These are phyloP conservation scores for Spinus pinus DNA, from an alignment of 2,797 vertebrate species.

Conservation along the genomic window DNA sequence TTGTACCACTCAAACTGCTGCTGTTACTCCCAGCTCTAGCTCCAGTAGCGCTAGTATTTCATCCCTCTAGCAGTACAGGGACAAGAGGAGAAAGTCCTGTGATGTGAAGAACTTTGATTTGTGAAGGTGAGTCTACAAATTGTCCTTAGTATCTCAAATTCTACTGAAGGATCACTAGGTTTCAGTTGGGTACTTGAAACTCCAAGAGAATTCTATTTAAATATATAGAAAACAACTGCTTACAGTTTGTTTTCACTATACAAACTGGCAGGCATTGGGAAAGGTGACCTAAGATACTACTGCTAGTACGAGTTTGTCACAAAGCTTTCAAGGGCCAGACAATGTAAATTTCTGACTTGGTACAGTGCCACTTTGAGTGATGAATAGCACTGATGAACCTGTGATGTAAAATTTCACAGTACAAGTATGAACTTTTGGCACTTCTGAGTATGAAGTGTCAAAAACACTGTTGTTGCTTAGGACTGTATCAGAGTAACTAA, in stretches of 20 bases:
- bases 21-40: neutral
- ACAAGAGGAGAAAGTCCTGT: neutral
- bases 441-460: neutral
- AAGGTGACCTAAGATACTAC: neutral
- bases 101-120: neutral
- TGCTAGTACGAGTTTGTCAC: neutral
- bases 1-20: neutral
- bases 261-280: neutral
- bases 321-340: neutral
- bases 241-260: neutral
- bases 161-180: neutral
- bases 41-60: neutral
- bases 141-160: neutral
- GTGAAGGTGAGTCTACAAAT: neutral
- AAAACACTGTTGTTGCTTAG: neutral
- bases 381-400: neutral
- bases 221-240: neutral
- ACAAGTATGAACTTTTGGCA: too few species aligned
- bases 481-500: neutral
- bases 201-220: neutral
- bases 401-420: neutral
- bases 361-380: too few species aligned
- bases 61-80: neutral
- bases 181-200: neutral
- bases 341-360: neutral